Conservation (phyloP, 1,140 invertebrate species). For the Mya arenaria region DNA sequence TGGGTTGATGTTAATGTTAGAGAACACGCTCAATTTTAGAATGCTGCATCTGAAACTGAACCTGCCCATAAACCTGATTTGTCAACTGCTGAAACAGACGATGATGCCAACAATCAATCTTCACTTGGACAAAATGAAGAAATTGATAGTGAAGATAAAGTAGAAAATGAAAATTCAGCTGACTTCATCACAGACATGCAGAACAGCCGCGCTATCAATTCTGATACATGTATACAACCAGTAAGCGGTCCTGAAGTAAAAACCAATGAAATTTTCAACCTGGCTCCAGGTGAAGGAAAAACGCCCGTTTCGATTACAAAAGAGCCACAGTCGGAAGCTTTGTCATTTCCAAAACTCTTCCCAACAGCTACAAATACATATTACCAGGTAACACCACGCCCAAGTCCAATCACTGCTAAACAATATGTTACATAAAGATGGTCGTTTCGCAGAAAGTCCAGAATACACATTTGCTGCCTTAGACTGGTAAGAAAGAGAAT, state of each 20-base stretch:
- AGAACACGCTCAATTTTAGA: neutral
- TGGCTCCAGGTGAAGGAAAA: constrained; percentile 6
- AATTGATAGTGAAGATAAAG: constrained; percentile 25
- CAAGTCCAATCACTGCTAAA: constrained; percentile 19
- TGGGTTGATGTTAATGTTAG: constrained; percentile 1
- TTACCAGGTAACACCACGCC: neutral
- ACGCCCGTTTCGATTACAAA: constrained; percentile 10
- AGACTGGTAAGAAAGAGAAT: constrained; percentile 29
- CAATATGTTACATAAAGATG: constrained; percentile 18
- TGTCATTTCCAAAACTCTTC: constrained; percentile 36
- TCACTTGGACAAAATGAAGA: neutral
- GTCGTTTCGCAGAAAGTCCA: constrained; percentile 25
- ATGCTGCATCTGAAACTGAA: neutral
- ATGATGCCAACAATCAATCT: neutral
- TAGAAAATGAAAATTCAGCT: constrained; percentile 22
- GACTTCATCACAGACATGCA: constrained; percentile 11
- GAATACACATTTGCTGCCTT: constrained; percentile 36
- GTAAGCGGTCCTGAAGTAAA: constrained; percentile 34
- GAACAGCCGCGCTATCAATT: constrained; percentile 17
- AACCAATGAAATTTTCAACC: constrained; percentile 29
- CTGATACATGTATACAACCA: constrained; percentile 33
- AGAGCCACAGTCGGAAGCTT: constrained; percentile 23
- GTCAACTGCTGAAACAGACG: neutral
- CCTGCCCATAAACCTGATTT: neutral
- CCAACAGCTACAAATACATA: constrained; percentile 21